Percentiles rank a stretch among this genome's conserved stretches.
Conservation (phyloP, 2,797 vertebrate genomes). For the Lepus townsendii region DNA sequence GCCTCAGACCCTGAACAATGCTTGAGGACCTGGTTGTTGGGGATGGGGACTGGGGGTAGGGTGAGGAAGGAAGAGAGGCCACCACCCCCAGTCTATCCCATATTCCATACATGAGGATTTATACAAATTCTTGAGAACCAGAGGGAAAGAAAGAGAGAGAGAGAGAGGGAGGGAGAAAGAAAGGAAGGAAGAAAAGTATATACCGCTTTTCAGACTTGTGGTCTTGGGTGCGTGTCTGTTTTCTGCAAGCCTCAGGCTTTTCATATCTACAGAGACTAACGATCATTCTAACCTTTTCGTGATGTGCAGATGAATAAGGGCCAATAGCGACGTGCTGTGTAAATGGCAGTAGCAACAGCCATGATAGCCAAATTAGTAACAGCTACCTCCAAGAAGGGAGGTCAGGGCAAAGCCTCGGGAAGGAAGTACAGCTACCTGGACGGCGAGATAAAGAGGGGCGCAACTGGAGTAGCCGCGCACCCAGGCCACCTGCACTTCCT, state of each 20-base stretch:
- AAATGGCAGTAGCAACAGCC: conserved; percentile 59
- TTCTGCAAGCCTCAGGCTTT: conserved; percentile 33
- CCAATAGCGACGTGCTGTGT: conserved; percentile 46
- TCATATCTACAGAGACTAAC: conserved; percentile 38
- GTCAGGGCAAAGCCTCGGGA: not conserved
- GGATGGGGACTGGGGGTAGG: not conserved
- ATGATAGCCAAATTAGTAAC: conserved; percentile 52
- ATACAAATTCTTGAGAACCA: conserved; percentile 46
- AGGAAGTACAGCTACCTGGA: not conserved
- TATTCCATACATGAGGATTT: conserved; percentile 42
- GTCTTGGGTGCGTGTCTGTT: conserved; percentile 54
- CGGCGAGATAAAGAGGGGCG: not conserved
- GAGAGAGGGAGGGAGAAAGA: fast-evolving
- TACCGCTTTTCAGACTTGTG: conserved; percentile 59
- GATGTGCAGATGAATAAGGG: not conserved
- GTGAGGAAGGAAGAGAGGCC: not conserved
- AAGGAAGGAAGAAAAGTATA: conserved; percentile 21
- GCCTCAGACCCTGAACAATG: not conserved
- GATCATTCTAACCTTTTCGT: conserved; percentile 36
- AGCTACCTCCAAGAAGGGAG: not conserved
- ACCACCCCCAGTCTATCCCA: not conserved
- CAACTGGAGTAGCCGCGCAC: not conserved
- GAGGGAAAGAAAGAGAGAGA: conserved; percentile 30
- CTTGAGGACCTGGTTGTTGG: not conserved
- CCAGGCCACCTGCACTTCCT: conserved; percentile 3